Evolutionary conservation across 2,113 vertebrate species (phyloP).

Genomic region (Nestor notabilis): DNA sequence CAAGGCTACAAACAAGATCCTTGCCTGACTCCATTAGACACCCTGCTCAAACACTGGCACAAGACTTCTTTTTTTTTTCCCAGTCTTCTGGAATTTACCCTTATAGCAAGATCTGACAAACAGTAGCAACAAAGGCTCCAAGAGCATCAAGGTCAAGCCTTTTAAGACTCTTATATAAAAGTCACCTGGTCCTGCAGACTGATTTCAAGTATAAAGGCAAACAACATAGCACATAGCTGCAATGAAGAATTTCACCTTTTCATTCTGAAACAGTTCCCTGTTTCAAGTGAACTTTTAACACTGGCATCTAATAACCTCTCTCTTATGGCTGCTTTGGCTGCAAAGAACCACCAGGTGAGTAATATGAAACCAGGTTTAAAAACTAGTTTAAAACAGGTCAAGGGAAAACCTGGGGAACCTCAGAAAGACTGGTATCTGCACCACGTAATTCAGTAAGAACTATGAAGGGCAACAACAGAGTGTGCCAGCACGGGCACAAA

Average conservation of each 20-base stretch:
- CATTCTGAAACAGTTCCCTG: background rate
- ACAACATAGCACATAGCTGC: background rate
- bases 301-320: background rate
- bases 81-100: background rate
- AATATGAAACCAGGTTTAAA: background rate
- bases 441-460: rapidly evolving
- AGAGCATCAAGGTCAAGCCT: slow-evolving; percentile 44
- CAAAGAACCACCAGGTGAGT: background rate
- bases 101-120: background rate
- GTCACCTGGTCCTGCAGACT: slow-evolving; percentile 19
- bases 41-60: background rate
- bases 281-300: background rate
- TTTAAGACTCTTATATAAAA: slow-evolving; percentile 45
- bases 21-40: background rate
- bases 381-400: background rate
- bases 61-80: background rate
- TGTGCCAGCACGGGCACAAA: background rate
- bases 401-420: background rate
- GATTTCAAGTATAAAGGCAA: background rate
- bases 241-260: background rate
- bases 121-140: background rate
- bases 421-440: background rate
- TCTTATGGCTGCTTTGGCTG: background rate
- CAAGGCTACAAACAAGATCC: background rate
- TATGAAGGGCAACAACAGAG: background rate